Evolutionary conservation across 1,140 invertebrate species (phyloP).

Genomic region (Diorhabda carinulata): DNA sequence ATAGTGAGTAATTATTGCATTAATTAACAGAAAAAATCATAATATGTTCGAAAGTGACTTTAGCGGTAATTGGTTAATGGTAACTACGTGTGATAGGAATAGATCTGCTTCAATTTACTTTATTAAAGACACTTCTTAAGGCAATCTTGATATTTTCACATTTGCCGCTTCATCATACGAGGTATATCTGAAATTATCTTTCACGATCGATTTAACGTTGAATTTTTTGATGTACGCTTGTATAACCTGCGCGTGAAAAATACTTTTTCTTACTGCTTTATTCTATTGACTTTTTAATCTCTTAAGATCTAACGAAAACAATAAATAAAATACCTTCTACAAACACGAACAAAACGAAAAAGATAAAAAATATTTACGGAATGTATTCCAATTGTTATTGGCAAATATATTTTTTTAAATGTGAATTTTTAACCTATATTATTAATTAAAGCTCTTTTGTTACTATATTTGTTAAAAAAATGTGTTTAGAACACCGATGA

Average conservation of each 20-base stretch:
- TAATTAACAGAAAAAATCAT: no score
- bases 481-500: conserved; percentile 37
- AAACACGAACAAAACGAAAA: conserved; percentile 9
- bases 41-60: not conserved
- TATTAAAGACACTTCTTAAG: conserved; percentile 23
- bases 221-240: conserved; percentile 3
- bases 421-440: conserved; percentile 38
- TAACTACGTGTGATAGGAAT: not conserved
- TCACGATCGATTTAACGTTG: no score
- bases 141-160: conserved; percentile 13
- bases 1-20: no score
- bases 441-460: conserved; percentile 47
- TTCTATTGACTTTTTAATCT: conserved; percentile 17
- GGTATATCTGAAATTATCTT: no score
- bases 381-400: conserved; percentile 49
- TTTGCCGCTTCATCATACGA: not conserved
- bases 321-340: conserved; percentile 13
- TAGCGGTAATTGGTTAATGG: not conserved
- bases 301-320: conserved; percentile 7
- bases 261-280: conserved; percentile 1
- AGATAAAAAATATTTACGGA: conserved; percentile 43
- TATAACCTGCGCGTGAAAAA: not conserved
- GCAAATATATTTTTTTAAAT: conserved; percentile 41
- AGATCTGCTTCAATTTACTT: not conserved
- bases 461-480: conserved; percentile 41